Evolutionary conservation across 2,888 invertebrate species (phyloP).

Genomic region (Syritta pipiens): DNA sequence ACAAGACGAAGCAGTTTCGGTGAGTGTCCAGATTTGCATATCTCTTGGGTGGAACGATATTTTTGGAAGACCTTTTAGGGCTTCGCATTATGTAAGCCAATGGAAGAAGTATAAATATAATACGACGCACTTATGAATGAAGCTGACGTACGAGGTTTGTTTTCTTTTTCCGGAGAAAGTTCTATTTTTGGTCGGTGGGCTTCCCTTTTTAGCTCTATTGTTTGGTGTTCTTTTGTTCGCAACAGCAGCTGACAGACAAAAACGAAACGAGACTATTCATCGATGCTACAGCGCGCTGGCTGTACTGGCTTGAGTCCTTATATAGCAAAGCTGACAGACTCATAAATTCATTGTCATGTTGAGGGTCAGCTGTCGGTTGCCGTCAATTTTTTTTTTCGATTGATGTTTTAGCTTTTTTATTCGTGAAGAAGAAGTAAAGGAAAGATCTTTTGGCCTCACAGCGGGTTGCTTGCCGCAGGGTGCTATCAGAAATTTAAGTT

Average conservation of each 20-base stretch:
- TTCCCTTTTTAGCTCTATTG: constrained; percentile 9
- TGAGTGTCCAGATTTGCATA: constrained; percentile 76
- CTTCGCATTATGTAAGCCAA: constrained; percentile 5
- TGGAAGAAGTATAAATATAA: neutral
- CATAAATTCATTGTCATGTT: constrained; percentile 1
- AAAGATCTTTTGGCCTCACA: too few relatives aligned
- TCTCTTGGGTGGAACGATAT: neutral
- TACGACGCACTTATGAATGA: constrained; percentile 28
- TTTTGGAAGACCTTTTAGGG: constrained; percentile 53
- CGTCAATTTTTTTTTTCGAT: neutral
- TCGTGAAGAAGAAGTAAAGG: neutral
- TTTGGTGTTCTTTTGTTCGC: neutral
- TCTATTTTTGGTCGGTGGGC: constrained; percentile 8
- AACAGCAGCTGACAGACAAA: neutral
- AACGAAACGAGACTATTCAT: too few relatives aligned
- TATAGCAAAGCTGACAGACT: neutral
- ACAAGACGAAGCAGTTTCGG: constrained; percentile 86
- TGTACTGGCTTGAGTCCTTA: constrained; percentile 1
- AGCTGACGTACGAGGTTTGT: neutral
- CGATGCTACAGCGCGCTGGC: too few relatives aligned
- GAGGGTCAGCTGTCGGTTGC: constrained; percentile 9
- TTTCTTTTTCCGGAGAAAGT: neutral
- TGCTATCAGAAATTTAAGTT: too few relatives aligned
- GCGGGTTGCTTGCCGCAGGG: too few relatives aligned
- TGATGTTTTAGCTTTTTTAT: neutral